Base-by-base conservation (phyloP, 2,888 invertebrate genomes). In the Cantharis flavilabris region DNA sequence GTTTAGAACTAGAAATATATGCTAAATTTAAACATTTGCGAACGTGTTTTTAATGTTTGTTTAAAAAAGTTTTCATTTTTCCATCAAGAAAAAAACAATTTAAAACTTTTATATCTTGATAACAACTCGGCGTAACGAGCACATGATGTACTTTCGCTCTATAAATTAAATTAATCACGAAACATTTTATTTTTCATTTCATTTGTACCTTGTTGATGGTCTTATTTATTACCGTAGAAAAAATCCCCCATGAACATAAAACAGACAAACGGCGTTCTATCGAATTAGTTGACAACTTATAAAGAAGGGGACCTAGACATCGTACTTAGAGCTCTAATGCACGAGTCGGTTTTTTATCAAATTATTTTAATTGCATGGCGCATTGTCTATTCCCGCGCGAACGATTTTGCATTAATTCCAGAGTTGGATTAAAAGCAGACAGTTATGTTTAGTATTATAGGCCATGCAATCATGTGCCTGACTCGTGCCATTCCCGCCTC, bases 341-440 rank as follows among this genome's bases (percentile, higher is more conserved):
- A 78, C 76, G 81, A 77, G 80, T 80, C 81, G 81, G 80, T 82
- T 82, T 81, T 83, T 84, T 84, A 84, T 84, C 83, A 82, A 84
- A 84, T 84, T 84, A 84, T 84, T 84, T 84, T 84, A 84, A 84
- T 83, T 84, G 85, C 81, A 79, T 80, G 49, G 76, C 74, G 79
- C 81, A 82, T 83, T 83, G 83, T 82, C 82, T 81, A 81, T 80
- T 83, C 83, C 82, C 83, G 79, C 77, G 80, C 76, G 79, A 80
- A 80, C 82, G 80, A 81, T 83, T 82, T 78, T 79, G 81, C 79
- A 81, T 82, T 83, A 83, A 83, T 81, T 81, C 82, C 80, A 80
- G 79, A 78, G 79, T 76, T 76, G 81, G 79, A 82, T 82, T 82
- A 81, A 81, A 81, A 79, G 80, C 76, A 77, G 73, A 73, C 79